These are phyloP conservation scores for Hyposmocoma kahamanoa DNA, from an alignment of 1,140 invertebrate genomes.

Conservation along the genomic window DNA sequence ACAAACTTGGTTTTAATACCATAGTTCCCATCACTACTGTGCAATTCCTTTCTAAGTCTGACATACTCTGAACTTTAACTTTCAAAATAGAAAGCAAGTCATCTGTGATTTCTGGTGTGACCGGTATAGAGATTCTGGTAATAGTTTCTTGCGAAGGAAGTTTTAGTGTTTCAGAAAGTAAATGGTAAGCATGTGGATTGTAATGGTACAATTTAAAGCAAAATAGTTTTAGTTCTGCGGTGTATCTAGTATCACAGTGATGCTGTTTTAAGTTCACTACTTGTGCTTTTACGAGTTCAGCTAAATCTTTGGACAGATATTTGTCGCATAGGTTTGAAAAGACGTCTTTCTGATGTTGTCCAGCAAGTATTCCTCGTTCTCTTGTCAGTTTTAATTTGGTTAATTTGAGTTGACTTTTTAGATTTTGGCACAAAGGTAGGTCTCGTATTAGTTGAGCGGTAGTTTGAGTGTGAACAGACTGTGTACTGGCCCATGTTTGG, in stretches of 20 bases:
- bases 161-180: slow-evolving; percentile 10
- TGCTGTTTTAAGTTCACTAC: slow-evolving; percentile 15
- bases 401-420: too few relatives aligned
- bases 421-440: too few relatives aligned
- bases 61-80: background rate
- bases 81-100: background rate
- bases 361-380: too few relatives aligned
- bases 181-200: slow-evolving; percentile 17
- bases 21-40: slow-evolving; percentile 8
- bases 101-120: background rate
- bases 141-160: slow-evolving; percentile 10
- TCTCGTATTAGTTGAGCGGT: too few relatives aligned
- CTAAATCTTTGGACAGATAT: slow-evolving; percentile 13
- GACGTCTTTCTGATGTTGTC: slow-evolving; percentile 8
- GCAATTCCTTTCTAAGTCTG: slow-evolving; percentile 9
- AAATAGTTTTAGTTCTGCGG: slow-evolving; percentile 12
- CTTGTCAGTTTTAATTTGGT: too few relatives aligned
- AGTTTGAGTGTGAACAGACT: too few relatives aligned
- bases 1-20: slow-evolving; percentile 12
- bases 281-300: slow-evolving; percentile 14
- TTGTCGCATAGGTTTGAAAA: slow-evolving; percentile 19
- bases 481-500: too few relatives aligned
- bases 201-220: slow-evolving; percentile 21
- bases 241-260: slow-evolving; percentile 14
- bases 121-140: slow-evolving; percentile 9